Conservation (phyloP, 2,888 invertebrate species). For the Sarcophaga variegata region DNA sequence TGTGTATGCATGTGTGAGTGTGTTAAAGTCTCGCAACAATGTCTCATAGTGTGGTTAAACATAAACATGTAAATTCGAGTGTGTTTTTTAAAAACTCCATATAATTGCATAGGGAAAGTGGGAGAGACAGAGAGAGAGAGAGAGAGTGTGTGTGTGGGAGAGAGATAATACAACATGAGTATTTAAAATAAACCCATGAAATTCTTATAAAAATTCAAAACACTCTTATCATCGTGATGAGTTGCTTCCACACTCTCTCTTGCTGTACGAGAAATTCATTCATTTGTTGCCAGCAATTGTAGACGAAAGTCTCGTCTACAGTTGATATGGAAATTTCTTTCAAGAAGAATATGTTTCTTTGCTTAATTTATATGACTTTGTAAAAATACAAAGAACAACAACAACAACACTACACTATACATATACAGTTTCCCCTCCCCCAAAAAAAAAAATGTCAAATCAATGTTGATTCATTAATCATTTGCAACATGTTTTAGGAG, state of each 20-base stretch:
- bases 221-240: background rate
- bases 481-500: slow-evolving; percentile 42
- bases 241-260: background rate
- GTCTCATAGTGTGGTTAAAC: slow-evolving; percentile 1
- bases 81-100: background rate
- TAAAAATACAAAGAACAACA: background rate
- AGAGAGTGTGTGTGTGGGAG: background rate
- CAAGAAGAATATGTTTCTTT: background rate
- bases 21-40: slow-evolving; percentile 35
- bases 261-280: background rate
- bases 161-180: background rate
- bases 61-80: background rate
- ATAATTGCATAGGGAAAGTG: no score
- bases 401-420: background rate
- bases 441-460: slow-evolving; percentile 52
- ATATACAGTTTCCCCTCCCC: background rate
- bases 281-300: background rate
- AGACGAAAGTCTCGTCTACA: background rate
- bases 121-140: no score
- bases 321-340: background rate
- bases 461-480: slow-evolving; percentile 59
- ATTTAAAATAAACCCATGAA: background rate
- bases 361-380: no score
- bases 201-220: background rate
- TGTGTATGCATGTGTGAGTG: background rate